These are phyloP conservation scores for Sceloporus undulatus DNA, from an alignment of 2,113 vertebrate species.

Conservation along the genomic window DNA sequence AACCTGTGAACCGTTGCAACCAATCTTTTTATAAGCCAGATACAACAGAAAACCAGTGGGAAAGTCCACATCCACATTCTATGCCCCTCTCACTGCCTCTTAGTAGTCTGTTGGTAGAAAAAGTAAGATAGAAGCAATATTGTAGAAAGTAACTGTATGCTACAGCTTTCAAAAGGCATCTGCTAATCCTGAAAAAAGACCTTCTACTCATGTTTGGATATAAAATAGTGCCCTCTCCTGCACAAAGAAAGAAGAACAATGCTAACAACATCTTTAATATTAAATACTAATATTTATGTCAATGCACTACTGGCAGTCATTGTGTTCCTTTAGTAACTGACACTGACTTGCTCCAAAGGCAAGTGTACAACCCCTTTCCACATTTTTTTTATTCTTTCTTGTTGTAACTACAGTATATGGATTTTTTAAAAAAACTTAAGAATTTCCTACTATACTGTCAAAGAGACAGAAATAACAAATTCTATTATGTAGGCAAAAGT, in stretches of 20 bases:
- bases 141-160: not conserved
- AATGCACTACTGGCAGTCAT: constrained; percentile 13
- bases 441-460: not conserved
- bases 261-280: constrained; percentile 31
- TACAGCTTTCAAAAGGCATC: not conserved
- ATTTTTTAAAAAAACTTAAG: constrained; percentile 16
- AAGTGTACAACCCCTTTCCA: not conserved
- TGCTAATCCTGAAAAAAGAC: not conserved
- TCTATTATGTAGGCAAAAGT: not conserved
- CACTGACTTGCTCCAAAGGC: constrained; percentile 28
- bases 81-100: constrained; percentile 1
- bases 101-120: not conserved
- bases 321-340: constrained; percentile 43
- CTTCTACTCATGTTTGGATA: constrained; percentile 10
- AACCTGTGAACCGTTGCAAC: not conserved
- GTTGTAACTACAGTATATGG: constrained; percentile 29
- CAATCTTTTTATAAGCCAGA: fast-evolving
- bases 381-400: constrained; percentile 28
- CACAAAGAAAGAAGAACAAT: constrained; percentile 34
- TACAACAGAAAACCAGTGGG: not conserved
- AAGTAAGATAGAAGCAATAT: not conserved
- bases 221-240: constrained; percentile 54
- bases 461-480: constrained; percentile 8
- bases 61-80: not conserved
- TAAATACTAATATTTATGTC: fast-evolving